Evolutionary conservation across 2,797 vertebrate genomes (phyloP).

Genomic region (Gymnothorax reevesii): DNA sequence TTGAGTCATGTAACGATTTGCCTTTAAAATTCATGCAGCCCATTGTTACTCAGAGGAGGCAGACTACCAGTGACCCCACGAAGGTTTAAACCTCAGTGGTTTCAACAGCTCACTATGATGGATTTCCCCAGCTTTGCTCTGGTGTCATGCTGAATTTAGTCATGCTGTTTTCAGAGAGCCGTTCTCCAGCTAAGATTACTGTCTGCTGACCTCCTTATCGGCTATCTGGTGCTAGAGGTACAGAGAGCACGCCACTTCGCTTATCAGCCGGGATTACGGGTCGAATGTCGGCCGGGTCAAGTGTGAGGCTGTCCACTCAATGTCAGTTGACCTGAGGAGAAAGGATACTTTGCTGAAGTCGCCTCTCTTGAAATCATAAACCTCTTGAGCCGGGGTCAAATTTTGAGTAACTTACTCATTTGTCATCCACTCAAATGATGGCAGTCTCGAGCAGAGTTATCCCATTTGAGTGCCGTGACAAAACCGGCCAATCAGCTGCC

Average conservation of each 20-base stretch:
- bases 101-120: conserved; percentile 18
- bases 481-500: neutral
- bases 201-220: conserved; percentile 39
- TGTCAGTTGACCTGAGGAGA: conserved; percentile 34
- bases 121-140: conserved; percentile 20
- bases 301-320: conserved; percentile 37
- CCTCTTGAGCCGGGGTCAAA: neutral
- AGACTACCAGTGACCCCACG: conserved; percentile 11
- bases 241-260: conserved; percentile 34
- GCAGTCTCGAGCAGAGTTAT: neutral
- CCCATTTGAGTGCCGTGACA: neutral
- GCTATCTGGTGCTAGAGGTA: conserved; percentile 31
- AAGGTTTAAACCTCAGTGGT: conserved; percentile 19
- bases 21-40: conserved; percentile 12
- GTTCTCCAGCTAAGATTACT: conserved; percentile 36
- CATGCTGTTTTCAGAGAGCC: conserved; percentile 7
- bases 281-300: conserved; percentile 36
- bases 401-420: conserved; percentile 8
- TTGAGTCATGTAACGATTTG: neutral
- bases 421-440: neutral
- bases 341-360: conserved; percentile 5
- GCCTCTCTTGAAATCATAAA: conserved; percentile 25
- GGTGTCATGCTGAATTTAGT: conserved; percentile 26
- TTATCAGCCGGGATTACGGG: conserved; percentile 34
- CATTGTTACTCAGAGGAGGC: neutral